Conservation (phyloP, 2,888 invertebrate species). For the Andricus quercusramuli region DNA sequence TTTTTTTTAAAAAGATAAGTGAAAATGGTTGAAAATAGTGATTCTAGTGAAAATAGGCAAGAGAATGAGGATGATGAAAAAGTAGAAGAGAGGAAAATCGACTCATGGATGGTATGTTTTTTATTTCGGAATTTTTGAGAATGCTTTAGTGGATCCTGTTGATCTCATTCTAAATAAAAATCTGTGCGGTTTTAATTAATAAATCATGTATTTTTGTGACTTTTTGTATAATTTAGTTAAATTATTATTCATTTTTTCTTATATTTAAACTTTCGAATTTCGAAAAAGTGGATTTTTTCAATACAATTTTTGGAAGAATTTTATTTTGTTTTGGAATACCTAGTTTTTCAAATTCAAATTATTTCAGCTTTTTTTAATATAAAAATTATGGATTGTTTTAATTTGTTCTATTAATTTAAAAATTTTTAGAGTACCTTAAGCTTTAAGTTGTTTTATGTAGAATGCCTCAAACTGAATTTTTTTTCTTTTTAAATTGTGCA, state of each 20-base stretch:
- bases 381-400: too few species aligned
- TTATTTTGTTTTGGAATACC: too few species aligned
- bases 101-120: slow-evolving; percentile 28
- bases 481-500: too few species aligned
- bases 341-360: too few species aligned
- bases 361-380: too few species aligned
- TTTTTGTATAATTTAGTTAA: too few species aligned
- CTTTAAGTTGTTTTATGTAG: too few species aligned
- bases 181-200: not conserved
- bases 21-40: not conserved
- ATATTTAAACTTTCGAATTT: not conserved
- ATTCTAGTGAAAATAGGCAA: not conserved
- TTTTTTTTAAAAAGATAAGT: not conserved
- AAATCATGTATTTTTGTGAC: too few species aligned
- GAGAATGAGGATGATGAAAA: not conserved
- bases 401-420: too few species aligned
- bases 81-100: not conserved
- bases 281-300: not conserved
- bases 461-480: too few species aligned
- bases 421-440: too few species aligned
- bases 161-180: not conserved
- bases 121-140: not conserved
- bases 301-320: not conserved
- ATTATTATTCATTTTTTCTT: too few species aligned
- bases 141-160: not conserved